Conservation (phyloP, 1,140 invertebrate species). For the Aphaenogaster ashmeadi region DNA sequence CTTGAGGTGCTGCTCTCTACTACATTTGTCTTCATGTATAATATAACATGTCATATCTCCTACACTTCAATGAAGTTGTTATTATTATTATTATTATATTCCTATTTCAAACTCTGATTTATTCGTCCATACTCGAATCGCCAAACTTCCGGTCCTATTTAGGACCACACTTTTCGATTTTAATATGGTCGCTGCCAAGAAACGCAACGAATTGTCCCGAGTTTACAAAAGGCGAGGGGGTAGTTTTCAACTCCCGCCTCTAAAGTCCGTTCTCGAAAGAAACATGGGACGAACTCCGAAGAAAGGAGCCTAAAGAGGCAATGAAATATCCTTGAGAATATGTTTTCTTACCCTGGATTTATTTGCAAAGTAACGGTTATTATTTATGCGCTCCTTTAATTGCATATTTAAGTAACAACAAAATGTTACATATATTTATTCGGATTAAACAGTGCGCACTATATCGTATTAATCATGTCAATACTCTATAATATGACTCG, state of each 20-base stretch:
- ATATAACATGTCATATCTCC: too few species aligned
- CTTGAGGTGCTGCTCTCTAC: too few species aligned
- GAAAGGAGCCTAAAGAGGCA: not conserved
- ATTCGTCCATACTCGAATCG: not conserved
- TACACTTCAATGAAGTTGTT: too few species aligned
- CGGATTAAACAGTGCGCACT: not conserved
- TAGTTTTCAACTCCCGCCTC: slow-evolving; percentile 1
- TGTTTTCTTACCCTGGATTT: not conserved
- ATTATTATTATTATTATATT: too few species aligned
- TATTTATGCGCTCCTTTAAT: not conserved
- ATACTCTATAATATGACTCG: not conserved
- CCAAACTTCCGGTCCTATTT: not conserved
- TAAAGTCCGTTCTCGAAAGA: not conserved
- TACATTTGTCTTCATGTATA: too few species aligned
- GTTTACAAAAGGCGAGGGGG: slow-evolving; percentile 8
- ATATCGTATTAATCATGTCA: not conserved
- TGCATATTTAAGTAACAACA: not conserved
- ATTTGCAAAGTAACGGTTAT: not conserved
- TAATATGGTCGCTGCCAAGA: not conserved
- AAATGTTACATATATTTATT: not conserved
- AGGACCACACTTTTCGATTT: not conserved
- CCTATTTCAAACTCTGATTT: not conserved
- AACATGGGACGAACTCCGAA: not conserved
- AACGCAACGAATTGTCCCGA: not conserved
- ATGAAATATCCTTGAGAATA: not conserved